Conservation (phyloP, 1,140 invertebrate genomes). For the Drosophila setifemur region DNA sequence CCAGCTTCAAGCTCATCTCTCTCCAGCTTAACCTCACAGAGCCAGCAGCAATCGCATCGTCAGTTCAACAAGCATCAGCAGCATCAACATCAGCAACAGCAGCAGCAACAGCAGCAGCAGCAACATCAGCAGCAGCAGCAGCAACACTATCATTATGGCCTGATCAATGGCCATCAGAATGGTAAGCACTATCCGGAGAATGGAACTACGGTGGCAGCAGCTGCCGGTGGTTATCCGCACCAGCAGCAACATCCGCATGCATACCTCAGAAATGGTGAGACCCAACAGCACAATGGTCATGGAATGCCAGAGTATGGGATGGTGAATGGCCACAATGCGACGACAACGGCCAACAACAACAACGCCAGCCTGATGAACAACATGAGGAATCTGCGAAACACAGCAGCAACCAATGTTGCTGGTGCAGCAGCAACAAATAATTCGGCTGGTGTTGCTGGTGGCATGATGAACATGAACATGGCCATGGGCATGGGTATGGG, state of each 20-base stretch:
- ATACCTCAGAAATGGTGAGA: slow-evolving; percentile 38
- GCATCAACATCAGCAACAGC: too few relatives aligned
- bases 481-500: slow-evolving; percentile 27
- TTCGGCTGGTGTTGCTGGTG: neutral
- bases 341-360: slow-evolving; percentile 18
- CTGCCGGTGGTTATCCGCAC: neutral
- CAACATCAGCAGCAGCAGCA: slow-evolving; percentile 53
- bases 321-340: slow-evolving; percentile 60
- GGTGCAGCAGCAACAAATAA: neutral
- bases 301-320: slow-evolving; percentile 26
- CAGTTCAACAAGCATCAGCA: slow-evolving; percentile 48
- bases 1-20: slow-evolving; percentile 77
- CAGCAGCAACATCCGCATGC: slow-evolving; percentile 30
- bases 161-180: slow-evolving; percentile 70
- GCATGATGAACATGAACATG: slow-evolving; percentile 10
- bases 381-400: slow-evolving; percentile 63
- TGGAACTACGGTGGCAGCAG: slow-evolving; percentile 9
- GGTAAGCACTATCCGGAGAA: slow-evolving; percentile 47
- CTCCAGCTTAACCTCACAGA: slow-evolving; percentile 74
- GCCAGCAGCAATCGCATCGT: slow-evolving; percentile 65
- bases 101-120: slow-evolving; percentile 60
- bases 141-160: slow-evolving; percentile 58
- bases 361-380: slow-evolving; percentile 44
- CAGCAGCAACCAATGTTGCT: slow-evolving; percentile 15
- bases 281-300: slow-evolving; percentile 31